Conservation (phyloP, 2,888 invertebrate genomes). For the Habrosyne pyritoides region DNA sequence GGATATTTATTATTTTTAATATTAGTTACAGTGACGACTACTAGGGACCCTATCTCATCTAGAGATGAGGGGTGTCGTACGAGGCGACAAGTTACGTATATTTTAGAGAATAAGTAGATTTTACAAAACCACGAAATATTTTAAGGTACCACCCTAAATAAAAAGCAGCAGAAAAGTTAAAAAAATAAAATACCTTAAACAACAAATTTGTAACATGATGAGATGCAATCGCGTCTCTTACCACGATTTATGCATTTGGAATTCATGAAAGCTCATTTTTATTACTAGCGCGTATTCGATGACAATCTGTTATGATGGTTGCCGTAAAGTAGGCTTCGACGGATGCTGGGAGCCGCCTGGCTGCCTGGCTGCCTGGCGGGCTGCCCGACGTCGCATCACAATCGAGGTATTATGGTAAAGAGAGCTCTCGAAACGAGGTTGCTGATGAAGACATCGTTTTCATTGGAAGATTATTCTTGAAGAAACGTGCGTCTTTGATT, state of each 20-base stretch:
- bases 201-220: slow-evolving; percentile 15
- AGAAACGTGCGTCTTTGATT: too few relatives aligned
- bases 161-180: not conserved
- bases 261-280: slow-evolving; percentile 3
- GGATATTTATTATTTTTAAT: too few relatives aligned
- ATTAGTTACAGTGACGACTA: too few relatives aligned
- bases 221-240: slow-evolving; percentile 27
- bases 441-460: not conserved
- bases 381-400: not conserved
- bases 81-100: too few relatives aligned
- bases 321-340: not conserved
- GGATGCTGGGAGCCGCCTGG: not conserved
- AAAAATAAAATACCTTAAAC: slow-evolving; percentile 18
- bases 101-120: too few relatives aligned
- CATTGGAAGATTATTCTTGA: not conserved
- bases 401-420: not conserved
- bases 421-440: not conserved
- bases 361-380: not conserved
- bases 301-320: not conserved
- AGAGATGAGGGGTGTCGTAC: too few relatives aligned
- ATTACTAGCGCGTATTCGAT: slow-evolving; percentile 5
- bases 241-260: slow-evolving; percentile 33
- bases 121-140: not conserved
- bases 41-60: too few relatives aligned
- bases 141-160: not conserved